phyloP scores from a whole-genome alignment of 2,113 vertebrate species.

The Tympanuchus pallidicinctus region DNA sequence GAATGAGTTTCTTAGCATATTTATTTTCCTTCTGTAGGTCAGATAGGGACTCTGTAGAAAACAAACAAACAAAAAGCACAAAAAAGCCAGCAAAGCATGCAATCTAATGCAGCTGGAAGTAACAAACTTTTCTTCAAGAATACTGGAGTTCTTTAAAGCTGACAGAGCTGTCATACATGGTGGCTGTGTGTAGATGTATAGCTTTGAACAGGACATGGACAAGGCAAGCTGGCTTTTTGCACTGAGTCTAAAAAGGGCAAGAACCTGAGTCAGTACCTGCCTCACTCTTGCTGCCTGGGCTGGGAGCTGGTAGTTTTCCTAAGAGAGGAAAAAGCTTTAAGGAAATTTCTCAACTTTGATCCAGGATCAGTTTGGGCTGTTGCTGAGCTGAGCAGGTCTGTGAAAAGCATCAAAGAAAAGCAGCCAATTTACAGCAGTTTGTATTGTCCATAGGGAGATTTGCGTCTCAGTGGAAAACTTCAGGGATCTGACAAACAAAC shows the following conservation, averaged over 20 bases:
- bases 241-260: not conserved
- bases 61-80: not conserved
- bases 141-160: not conserved
- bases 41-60: not conserved
- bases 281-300: rapidly evolving
- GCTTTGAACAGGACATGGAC: not conserved
- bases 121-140: not conserved
- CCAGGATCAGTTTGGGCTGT: not conserved
- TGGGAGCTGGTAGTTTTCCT: not conserved
- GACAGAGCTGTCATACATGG: not conserved
- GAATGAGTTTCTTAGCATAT: not conserved
- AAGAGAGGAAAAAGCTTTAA: not conserved
- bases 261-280: not conserved
- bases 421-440: not conserved
- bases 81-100: not conserved
- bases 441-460: not conserved
- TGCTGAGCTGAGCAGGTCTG: not conserved
- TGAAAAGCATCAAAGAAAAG: not conserved
- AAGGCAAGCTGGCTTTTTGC: not conserved
- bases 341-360: not conserved
- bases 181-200: not conserved
- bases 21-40: not conserved
- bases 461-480: not conserved
- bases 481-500: not conserved
- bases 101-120: not conserved